These are phyloP conservation scores for Calosoma granatense DNA, from an alignment of 1,140 invertebrate genomes.

Conservation along the genomic window DNA sequence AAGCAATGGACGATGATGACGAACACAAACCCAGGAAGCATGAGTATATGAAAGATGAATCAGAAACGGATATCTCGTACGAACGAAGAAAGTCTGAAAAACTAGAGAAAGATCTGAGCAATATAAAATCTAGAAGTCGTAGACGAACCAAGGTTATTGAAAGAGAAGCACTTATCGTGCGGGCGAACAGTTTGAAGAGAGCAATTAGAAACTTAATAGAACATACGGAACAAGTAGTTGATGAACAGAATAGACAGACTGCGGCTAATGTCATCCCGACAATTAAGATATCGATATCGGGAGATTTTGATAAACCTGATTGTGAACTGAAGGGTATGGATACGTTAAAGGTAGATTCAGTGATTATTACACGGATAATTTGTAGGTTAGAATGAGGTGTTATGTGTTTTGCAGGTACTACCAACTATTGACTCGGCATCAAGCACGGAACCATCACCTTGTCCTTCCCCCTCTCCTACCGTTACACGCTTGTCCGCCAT, in stretches of 20 bases:
- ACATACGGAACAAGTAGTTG: slow-evolving; percentile 59
- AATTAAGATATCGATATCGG: slow-evolving; percentile 27
- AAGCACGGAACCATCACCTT: slow-evolving; percentile 44
- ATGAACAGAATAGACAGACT: slow-evolving; percentile 40
- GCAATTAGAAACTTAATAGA: slow-evolving; percentile 76
- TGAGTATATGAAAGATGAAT: slow-evolving; percentile 29
- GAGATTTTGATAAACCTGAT: slow-evolving; percentile 22
- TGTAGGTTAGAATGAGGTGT: too few species aligned
- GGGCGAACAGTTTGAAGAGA: slow-evolving; percentile 77
- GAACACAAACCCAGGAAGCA: slow-evolving; percentile 17
- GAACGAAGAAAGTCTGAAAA: slow-evolving; percentile 29
- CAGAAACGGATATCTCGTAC: slow-evolving; percentile 32
- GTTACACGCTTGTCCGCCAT: slow-evolving; percentile 43
- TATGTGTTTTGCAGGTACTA: slow-evolving; percentile 28
- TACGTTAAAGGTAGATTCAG: slow-evolving; percentile 26
- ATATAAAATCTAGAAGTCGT: slow-evolving; percentile 32
- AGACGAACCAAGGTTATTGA: slow-evolving; percentile 32
- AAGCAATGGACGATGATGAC: slow-evolving; percentile 20
- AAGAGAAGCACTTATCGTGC: slow-evolving; percentile 40
- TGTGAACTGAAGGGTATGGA: slow-evolving; percentile 22
- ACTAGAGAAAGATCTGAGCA: slow-evolving; percentile 31
- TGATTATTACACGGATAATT: too few species aligned
- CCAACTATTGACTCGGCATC: slow-evolving; percentile 34
- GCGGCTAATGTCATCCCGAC: slow-evolving; percentile 22
- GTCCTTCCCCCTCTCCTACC: slow-evolving; percentile 47